Percentiles rank a stretch among this genome's conserved stretches.
phyloP scores from a whole-genome alignment of 2,113 vertebrate genomes.

The Isichthys henryi region DNA sequence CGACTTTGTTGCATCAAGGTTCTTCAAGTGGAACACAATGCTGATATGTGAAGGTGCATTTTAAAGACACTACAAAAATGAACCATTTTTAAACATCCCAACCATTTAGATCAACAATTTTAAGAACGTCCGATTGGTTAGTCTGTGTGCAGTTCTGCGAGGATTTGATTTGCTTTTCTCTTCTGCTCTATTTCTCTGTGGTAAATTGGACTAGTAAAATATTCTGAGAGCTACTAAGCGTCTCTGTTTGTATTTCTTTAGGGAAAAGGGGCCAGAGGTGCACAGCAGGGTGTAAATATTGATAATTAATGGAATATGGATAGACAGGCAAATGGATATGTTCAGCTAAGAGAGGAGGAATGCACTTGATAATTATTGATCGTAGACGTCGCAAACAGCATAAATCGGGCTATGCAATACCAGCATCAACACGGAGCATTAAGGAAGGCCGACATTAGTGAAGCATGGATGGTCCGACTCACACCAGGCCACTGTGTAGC shows the following conservation, averaged over 20 bases:
- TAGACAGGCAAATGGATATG: conserved; percentile 24
- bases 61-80: not conserved
- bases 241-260: not conserved
- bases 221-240: not conserved
- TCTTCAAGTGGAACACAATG: not conserved
- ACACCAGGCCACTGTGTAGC: too few relatives aligned
- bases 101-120: not conserved
- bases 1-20: not conserved
- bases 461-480: not conserved
- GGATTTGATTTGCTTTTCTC: not conserved
- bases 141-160: not conserved
- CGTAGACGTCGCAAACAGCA: conserved; percentile 38
- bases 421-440: not conserved
- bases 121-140: not conserved
- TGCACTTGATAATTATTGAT: conserved; percentile 58
- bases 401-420: conserved; percentile 37
- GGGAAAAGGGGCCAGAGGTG: not conserved
- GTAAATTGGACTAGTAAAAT: not conserved
- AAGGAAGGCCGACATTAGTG: not conserved
- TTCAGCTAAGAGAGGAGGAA: conserved; percentile 43
- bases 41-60: not conserved
- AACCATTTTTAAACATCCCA: not conserved
- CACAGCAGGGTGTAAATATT: not conserved
- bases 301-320: conserved; percentile 35
- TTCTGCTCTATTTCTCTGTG: not conserved